Conservation (phyloP, 1,140 invertebrate genomes). For the Laupala kohalensis region DNA sequence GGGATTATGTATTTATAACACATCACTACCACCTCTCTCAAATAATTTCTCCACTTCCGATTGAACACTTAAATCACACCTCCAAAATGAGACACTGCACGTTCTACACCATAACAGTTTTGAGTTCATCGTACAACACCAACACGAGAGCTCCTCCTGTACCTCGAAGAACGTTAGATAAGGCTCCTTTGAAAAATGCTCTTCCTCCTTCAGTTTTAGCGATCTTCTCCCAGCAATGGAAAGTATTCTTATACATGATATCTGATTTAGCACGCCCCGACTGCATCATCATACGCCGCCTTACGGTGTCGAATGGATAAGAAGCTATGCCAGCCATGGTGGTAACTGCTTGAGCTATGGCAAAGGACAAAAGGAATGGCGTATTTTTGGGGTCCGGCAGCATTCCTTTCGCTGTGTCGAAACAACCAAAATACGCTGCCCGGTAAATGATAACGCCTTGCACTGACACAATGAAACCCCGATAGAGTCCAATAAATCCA, state of each 20-base stretch:
- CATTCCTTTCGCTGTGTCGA: constrained; percentile 82
- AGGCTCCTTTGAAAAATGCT: constrained; percentile 72
- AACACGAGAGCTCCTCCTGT: constrained; percentile 66
- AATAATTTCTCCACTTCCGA: too few species aligned
- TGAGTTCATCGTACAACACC: constrained; percentile 66
- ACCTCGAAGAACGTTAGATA: constrained; percentile 65
- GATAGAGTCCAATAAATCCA: constrained; percentile 74
- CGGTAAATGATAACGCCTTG: constrained; percentile 82
- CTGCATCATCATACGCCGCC: constrained; percentile 86
- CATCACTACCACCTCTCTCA: too few species aligned
- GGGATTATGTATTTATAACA: too few species aligned
- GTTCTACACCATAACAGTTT: too few species aligned
- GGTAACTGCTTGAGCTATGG: constrained; percentile 67
- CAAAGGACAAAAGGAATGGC: constrained; percentile 70
- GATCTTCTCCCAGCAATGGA: constrained; percentile 60
- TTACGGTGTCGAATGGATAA: constrained; percentile 84
- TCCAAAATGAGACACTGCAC: too few species aligned
- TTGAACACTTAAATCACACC: too few species aligned
- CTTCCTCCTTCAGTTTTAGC: constrained; percentile 43
- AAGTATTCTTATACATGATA: constrained; percentile 56
- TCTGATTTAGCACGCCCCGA: constrained; percentile 52
- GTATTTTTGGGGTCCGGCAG: constrained; percentile 76
- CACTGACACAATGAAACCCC: constrained; percentile 86
- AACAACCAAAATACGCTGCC: constrained; percentile 90
- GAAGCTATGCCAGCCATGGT: constrained; percentile 65